Conservation (phyloP, 2,797 vertebrate genomes). For the Glyptemys insculpta region DNA sequence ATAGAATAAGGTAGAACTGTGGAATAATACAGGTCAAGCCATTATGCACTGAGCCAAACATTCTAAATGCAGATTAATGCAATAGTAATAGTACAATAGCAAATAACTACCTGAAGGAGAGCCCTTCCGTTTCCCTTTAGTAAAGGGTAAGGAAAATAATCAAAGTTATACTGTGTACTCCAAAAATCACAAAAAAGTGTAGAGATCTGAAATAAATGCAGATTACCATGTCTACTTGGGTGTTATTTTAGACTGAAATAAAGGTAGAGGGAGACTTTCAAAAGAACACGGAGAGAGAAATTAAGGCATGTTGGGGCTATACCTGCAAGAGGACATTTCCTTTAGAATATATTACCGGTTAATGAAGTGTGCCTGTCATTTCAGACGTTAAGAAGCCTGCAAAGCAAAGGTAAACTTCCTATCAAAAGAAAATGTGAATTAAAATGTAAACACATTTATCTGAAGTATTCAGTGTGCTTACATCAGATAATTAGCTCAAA, state of each 20-base stretch:
- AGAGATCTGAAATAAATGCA: not conserved
- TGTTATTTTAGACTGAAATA: not conserved
- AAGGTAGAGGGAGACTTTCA: not conserved
- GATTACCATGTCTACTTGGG: not conserved
- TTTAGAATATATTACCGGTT: not conserved
- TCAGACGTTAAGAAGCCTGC: not conserved
- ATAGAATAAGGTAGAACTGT: not conserved
- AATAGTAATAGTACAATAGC: not conserved
- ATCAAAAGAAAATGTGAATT: not conserved
- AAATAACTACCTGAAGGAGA: constrained; percentile 27
- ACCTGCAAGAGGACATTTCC: not conserved
- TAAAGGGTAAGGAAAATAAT: not conserved
- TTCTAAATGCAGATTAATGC: constrained; percentile 57
- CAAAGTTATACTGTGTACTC: not conserved
- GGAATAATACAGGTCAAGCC: not conserved
- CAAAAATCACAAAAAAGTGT: not conserved
- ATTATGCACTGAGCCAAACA: not conserved
- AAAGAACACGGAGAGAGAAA: not conserved
- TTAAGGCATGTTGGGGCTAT: not conserved
- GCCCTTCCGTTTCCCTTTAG: not conserved
- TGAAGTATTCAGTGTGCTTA: not conserved
- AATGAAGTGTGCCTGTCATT: not conserved
- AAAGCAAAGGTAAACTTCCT: not conserved
- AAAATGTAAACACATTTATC: not conserved
- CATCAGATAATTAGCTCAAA: not conserved